Conservation (phyloP, 2,113 vertebrate genomes). For the Hyla sarda region DNA sequence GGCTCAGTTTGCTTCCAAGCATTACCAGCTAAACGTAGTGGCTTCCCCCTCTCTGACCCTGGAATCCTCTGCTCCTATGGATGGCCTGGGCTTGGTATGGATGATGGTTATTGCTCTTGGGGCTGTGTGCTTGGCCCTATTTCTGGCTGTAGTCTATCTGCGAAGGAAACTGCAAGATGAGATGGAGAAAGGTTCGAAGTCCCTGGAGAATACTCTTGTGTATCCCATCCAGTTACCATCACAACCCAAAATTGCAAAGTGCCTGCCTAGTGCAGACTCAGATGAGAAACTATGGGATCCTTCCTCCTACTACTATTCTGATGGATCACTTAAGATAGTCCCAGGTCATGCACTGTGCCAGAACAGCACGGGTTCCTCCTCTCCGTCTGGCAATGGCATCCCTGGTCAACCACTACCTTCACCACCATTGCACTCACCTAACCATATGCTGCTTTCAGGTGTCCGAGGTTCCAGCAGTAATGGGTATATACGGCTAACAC, state of each 20-base stretch:
- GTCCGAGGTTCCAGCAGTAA: constrained; percentile 90
- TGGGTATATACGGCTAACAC: constrained; percentile 93
- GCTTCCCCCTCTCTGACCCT: constrained; percentile 78
- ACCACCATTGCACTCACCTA: constrained; percentile 77
- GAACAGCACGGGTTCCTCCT: constrained; percentile 74
- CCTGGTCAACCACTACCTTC: constrained; percentile 91
- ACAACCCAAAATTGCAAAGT: constrained; percentile 82
- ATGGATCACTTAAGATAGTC: constrained; percentile 95
- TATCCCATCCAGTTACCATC: constrained; percentile 94
- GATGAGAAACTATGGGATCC: constrained; percentile 94
- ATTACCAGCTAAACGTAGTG: constrained; percentile 84
- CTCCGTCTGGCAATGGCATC: constrained; percentile 77
- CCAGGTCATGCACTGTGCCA: constrained; percentile 89
- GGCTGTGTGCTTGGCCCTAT: constrained; percentile 82
- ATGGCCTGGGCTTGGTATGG: constrained; percentile 89
- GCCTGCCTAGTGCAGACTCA: constrained; percentile 83
- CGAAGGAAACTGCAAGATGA: constrained; percentile 86
- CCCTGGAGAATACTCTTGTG: constrained; percentile 88
- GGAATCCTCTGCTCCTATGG: constrained; percentile 85
- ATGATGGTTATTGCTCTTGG: constrained; percentile 89
- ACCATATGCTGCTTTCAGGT: constrained; percentile 89
- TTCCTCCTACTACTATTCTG: constrained; percentile 91
- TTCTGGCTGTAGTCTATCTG: constrained; percentile 84
- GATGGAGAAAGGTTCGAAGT: constrained; percentile 85
- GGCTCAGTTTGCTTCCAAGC: constrained; percentile 78